Conservation (phyloP, 2,113 vertebrate genomes). For the Dissostichus mawsoni region DNA sequence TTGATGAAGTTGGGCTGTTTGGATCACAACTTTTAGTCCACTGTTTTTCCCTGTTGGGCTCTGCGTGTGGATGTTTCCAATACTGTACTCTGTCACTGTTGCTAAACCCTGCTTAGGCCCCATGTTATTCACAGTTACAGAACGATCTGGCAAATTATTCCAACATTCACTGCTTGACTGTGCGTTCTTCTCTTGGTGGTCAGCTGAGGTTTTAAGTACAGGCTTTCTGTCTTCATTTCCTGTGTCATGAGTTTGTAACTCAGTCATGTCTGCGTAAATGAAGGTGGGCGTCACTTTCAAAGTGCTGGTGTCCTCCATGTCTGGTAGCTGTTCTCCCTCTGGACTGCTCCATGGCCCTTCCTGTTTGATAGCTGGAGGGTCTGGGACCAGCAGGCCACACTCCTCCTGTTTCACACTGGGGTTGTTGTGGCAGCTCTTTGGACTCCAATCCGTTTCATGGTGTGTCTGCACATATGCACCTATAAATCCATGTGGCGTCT, state of each 20-base stretch:
- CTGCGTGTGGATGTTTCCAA: neutral
- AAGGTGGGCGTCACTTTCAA: neutral
- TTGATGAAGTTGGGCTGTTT: neutral
- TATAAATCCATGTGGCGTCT: neutral
- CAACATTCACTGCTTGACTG: neutral
- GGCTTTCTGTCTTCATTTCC: conserved; percentile 7
- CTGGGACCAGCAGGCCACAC: neutral
- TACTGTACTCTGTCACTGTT: neutral
- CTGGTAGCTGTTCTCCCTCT: neutral
- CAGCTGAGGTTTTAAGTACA: neutral
- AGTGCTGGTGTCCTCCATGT: neutral
- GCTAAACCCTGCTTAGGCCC: neutral
- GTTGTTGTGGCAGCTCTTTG: neutral
- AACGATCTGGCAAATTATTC: conserved; percentile 14
- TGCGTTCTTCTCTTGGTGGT: neutral
- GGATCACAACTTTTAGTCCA: neutral
- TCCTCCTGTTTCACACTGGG: neutral
- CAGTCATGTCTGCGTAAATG: neutral
- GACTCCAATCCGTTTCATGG: neutral
- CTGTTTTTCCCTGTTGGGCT: neutral
- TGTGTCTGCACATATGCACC: neutral
- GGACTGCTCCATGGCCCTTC: conserved; percentile 11
- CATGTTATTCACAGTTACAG: neutral
- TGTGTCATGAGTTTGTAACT: conserved; percentile 8
- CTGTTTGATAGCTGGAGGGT: conserved; percentile 5